Conservation (phyloP, 2,888 invertebrate species). For the Noctua fimbriata region DNA sequence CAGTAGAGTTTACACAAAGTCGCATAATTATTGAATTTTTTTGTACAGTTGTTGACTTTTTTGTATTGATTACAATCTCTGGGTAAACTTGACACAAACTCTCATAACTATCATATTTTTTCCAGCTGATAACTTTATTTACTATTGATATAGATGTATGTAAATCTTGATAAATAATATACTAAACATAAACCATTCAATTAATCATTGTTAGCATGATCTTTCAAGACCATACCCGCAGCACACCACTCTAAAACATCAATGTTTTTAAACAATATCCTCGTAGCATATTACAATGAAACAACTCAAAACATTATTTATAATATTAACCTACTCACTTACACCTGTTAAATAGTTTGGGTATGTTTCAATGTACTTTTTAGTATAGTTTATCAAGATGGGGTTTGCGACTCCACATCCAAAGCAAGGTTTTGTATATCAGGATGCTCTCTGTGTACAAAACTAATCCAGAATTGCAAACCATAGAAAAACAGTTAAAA, state of each 20-base stretch:
- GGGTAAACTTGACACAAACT: not conserved
- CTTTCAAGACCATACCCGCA: not conserved
- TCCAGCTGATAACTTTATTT: constrained; percentile 6
- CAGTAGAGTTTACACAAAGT: not conserved
- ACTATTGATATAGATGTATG: not conserved
- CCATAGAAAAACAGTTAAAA: not conserved
- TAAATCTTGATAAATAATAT: not conserved
- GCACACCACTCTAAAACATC: not conserved
- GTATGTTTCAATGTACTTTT: not conserved
- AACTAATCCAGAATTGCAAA: not conserved
- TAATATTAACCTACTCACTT: not conserved
- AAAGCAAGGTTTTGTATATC: not conserved
- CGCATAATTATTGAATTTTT: not conserved
- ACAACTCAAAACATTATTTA: not conserved
- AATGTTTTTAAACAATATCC: not conserved
- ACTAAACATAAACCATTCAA: not conserved
- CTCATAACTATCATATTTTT: not conserved
- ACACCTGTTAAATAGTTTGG: not conserved
- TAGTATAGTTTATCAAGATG: not conserved
- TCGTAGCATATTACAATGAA: not conserved
- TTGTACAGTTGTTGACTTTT: constrained; percentile 4
- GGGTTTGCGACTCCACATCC: not conserved
- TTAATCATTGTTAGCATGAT: not conserved
- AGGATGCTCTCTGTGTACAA: not conserved
- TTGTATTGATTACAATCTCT: constrained; percentile 13